Evolutionary conservation across 2,113 vertebrate species (phyloP), one percentile per base, ranked within the genome.

Genomic region (Sceloporus tristichus): DNA sequence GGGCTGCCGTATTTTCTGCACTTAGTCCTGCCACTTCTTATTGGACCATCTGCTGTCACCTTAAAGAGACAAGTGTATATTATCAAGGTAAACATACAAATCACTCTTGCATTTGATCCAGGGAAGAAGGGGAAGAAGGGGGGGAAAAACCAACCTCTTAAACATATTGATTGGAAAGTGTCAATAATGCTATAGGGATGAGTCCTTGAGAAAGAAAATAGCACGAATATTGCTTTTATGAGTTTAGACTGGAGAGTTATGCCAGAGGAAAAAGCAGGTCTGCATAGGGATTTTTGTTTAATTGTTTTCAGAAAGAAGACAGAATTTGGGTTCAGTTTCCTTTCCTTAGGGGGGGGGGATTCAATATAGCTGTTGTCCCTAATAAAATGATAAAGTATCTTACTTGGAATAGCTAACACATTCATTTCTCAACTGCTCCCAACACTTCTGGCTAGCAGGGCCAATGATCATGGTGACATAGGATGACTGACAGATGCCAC

Each of bases 21-120:
- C 97, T 97, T 95, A 96, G 97, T 97, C 97, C 95, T 96, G 95
- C 91, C 87, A 90, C 96, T 97, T 98, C 97, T 97, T 94, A 95
- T 95, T 92, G 90, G 95, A 96, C 93, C 95, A 97, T 97, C 96
- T 95, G 95, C 97, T 96, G 95, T 96, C 97, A 96, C 94, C 93
- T 97, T 96, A 96, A 97, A 95, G 95, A 98, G 96, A 97, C 94
- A 95, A 97, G 95, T 96, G 95, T 97, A 91, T 93, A 94, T 95
- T 96, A 96, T 94, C 92, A 93, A 74, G 65, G 92, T 92, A 97
- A 96, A 97, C 94, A 96, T 76, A 96, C 90, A 94, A 96, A 95
- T 94, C 93, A 93, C 91, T 94, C 78, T 87, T 94, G 91, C 85
- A 93, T 96, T 96, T 95, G 40, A 94, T 95, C 95, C 93, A 76